Evolutionary conservation across 2,888 invertebrate species (phyloP), one percentile per base, ranked within the genome.

Genomic region (Scrobipalpa atriplicella): DNA sequence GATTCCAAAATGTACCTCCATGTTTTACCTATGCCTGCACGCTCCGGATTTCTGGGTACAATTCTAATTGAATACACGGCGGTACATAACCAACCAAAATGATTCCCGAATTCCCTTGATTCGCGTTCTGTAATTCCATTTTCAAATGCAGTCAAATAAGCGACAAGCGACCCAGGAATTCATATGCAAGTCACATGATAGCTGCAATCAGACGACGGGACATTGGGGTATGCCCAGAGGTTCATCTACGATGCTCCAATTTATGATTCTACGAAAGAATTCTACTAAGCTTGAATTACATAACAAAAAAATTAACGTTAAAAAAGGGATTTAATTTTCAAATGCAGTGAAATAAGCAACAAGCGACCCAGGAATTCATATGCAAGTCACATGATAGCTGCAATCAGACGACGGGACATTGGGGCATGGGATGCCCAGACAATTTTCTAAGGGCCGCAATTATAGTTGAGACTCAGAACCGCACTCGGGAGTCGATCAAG

Each of bases 171-270:
- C 47, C 21, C 29, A 8, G 11, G 21, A 43, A 47, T 47, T 47
- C n/a, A 21, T 62, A 62, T 62, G 62, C 62, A 62, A 39, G 62
- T 43, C 62, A 62, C 62, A 62, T 29, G 62, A 62, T 62, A 43
- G 36, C 62, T 29, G 62, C 62, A 62, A 62, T 62, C 62, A 47
- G 61, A 19, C 47, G 16, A 9, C 61, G 61, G 41, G 47, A 47
- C 62, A 10, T 29, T 16, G 58, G 58, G 38, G 38, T 11, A 36
- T 56, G 21, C n/a, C 21, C 29, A 10, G 36, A 36, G 29, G 54
- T 3, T 47, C 29, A 29, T 29, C 29, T 29, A 29, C 29, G 5
- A 5, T 5, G 29, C 29, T 29, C 29, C 29, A 29, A 3, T 3
- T 29, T 3, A 29, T 29, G 29, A 5, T 29, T 29, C 29, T 29